Evolutionary conservation across 2,113 vertebrate species (phyloP), one percentile per base, ranked within the genome.

Genomic region (Acrocephalus arundinaceus): DNA sequence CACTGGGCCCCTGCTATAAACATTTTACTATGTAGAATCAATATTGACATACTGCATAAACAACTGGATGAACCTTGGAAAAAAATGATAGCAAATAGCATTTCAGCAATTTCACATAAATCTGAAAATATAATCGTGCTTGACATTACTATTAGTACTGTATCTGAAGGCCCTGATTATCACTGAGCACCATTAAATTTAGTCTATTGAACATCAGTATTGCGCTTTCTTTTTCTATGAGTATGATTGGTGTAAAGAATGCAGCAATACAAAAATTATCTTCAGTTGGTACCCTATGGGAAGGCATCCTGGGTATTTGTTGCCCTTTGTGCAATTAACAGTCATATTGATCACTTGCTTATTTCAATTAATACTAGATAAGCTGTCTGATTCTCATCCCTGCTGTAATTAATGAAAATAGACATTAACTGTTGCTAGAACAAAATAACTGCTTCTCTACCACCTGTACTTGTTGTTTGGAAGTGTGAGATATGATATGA

Each of bases 261-360:
- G 54, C 57, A 95, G 86, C 62, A 83, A 75, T 61, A 96, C 35
- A 25, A 97, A 97, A 96, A 92, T 94, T 91, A 76, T 92, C 71
- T 93, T 97, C 77, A 24, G 54, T 80, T 94, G 83, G 77, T 97
- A 93, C 41, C 78, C 66, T 94, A 43, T 88, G 94, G 94, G 85
- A 96, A 51, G 66, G 58, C 67, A 93, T 87, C 75, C 79, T 96
- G 91, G 57, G 68, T 95, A 97, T 96, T 97, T 96, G 94, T 95
- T 98, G 77, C 86, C 96, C 94, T 97, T 97, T 96, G 89, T 93
- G 96, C 96, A 98, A 97, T 97, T 98, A 98, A 96, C 95, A 97
- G 86, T 85, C 84, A 72, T 97, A 97, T 98, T 94, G 97, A 98
- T 97, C 97, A 87, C 65, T 96, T 95, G 66, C 48, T 96, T 90